A percentile compares a stretch with the other conserved stretches of the same genome.
Conservation (phyloP, 2,797 vertebrate genomes). For the Clarias pachynema region DNA sequence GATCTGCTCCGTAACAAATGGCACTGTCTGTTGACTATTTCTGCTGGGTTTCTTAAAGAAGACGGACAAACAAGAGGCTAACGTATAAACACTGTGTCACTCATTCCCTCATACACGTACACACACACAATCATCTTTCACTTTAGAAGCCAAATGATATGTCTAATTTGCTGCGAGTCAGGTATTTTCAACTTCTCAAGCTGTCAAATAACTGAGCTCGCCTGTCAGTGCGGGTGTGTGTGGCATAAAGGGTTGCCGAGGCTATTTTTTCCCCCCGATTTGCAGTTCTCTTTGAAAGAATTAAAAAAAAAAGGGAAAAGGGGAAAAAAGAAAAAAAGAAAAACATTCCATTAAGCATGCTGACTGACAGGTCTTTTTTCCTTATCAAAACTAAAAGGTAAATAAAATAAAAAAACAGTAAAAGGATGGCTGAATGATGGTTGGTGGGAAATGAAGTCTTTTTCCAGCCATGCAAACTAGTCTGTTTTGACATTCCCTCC, state of each 20-base stretch:
- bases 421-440: constrained; percentile 54
- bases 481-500: constrained; percentile 61
- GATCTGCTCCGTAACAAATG: constrained; percentile 74
- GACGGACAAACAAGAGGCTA: constrained; percentile 76
- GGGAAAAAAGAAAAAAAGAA: constrained; percentile 38
- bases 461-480: constrained; percentile 65
- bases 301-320: constrained; percentile 65
- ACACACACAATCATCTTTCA: constrained; percentile 83
- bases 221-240: constrained; percentile 74
- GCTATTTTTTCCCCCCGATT: constrained; percentile 72
- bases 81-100: constrained; percentile 78
- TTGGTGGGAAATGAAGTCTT: constrained; percentile 66
- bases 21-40: constrained; percentile 81
- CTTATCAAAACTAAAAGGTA: constrained; percentile 68
- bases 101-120: constrained; percentile 72
- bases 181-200: constrained; percentile 84
- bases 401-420: constrained; percentile 43
- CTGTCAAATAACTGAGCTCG: constrained; percentile 82
- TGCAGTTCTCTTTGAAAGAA: constrained; percentile 76
- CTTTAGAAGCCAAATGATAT: constrained; percentile 84
- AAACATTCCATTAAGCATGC: constrained; percentile 73
- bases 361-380: constrained; percentile 76
- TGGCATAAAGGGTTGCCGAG: constrained; percentile 76
- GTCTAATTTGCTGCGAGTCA: constrained; percentile 81
- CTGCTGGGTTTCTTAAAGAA: constrained; percentile 78